A percentile compares a stretch with the other conserved stretches of the same genome.
Conservation (phyloP, 2,113 vertebrate genomes). For the Ivindomyrus marchei region DNA sequence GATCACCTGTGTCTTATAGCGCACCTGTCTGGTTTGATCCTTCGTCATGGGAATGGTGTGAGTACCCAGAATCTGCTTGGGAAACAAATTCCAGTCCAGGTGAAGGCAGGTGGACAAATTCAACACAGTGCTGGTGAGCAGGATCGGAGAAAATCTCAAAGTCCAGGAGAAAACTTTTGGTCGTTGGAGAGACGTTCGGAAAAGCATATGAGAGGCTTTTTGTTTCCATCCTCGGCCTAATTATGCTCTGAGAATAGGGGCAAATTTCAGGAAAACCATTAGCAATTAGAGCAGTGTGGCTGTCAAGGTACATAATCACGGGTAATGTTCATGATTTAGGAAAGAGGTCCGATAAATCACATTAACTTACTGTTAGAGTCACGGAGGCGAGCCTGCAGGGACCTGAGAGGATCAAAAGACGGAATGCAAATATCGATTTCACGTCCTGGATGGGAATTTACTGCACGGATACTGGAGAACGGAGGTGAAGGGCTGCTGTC, state of each 20-base stretch:
- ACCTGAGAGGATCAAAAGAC: conserved; percentile 52
- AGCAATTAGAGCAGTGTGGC: conserved; percentile 62
- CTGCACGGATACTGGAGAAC: conserved; percentile 58
- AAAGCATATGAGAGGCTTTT: conserved; percentile 51
- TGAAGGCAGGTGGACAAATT: background rate
- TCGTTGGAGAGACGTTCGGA: conserved; percentile 23
- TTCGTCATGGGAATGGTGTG: background rate
- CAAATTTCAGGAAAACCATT: conserved; percentile 67
- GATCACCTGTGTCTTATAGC: background rate
- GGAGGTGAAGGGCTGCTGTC: conserved; percentile 38
- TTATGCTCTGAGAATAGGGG: conserved; percentile 56
- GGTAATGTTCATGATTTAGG: conserved; percentile 68
- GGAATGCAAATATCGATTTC: conserved; percentile 62
- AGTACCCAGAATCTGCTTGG: background rate
- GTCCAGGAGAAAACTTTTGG: background rate
- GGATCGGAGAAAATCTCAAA: too few species aligned
- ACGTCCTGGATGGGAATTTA: conserved; percentile 61
- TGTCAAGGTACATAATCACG: conserved; percentile 65
- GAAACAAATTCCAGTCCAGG: background rate
- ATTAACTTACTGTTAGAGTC: conserved; percentile 70
- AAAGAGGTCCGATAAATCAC: conserved; percentile 72
- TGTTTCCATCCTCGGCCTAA: conserved; percentile 45
- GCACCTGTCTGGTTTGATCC: background rate
- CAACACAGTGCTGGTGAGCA: background rate
- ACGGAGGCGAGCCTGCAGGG: conserved; percentile 50